Conservation (phyloP, 2,797 vertebrate genomes). For the Sebastes goodei region DNA sequence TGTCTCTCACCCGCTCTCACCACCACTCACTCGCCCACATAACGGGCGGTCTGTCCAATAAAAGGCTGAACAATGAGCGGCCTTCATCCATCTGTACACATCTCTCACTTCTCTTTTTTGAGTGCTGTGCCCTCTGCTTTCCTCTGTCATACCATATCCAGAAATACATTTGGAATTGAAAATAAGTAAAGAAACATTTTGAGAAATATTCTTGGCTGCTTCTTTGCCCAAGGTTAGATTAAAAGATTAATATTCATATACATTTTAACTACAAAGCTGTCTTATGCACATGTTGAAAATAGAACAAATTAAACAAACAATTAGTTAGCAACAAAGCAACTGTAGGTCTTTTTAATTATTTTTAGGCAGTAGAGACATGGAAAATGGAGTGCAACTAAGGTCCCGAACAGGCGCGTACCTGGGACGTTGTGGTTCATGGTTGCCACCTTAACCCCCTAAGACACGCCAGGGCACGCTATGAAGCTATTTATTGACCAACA, state of each 20-base stretch:
- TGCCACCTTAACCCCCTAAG: too few species aligned
- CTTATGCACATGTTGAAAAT: not conserved
- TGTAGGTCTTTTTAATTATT: not conserved
- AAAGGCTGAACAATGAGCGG: constrained; percentile 1
- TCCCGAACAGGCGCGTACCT: too few species aligned
- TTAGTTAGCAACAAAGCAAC: not conserved
- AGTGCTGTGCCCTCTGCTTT: not conserved
- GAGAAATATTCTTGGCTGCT: not conserved
- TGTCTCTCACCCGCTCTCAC: not conserved
- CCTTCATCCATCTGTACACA: constrained; percentile 7
- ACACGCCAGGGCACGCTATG: too few species aligned
- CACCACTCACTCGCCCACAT: not conserved
- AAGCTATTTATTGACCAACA: too few species aligned
- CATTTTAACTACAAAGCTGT: not conserved
- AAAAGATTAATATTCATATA: not conserved
- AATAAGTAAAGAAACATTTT: not conserved
- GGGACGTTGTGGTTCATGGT: too few species aligned
- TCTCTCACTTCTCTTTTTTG: not conserved
- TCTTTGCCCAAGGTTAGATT: too few species aligned
- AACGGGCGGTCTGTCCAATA: not conserved
- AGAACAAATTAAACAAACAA: not conserved
- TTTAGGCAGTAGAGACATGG: not conserved
- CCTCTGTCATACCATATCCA: not conserved
- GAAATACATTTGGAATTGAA: not conserved
- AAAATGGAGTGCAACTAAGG: not conserved